These are phyloP conservation scores for Gorsachius magnificus DNA, from an alignment of 2,797 vertebrate genomes.

Conservation along the genomic window DNA sequence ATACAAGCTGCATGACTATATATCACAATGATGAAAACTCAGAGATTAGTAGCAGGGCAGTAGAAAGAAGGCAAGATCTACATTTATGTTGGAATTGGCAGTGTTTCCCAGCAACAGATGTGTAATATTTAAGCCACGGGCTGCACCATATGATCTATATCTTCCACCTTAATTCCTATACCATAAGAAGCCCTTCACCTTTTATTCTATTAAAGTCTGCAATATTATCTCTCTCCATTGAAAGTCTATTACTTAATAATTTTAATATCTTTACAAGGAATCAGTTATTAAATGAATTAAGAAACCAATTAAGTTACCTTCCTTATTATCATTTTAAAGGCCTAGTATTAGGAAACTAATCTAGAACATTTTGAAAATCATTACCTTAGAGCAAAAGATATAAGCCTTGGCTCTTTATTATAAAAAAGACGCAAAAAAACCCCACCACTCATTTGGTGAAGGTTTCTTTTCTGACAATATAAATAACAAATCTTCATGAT, in stretches of 20 bases:
- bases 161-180: not conserved
- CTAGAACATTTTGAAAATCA: not conserved
- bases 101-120: not conserved
- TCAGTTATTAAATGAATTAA: not conserved
- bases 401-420: not conserved
- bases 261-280: not conserved
- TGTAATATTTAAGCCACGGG: not conserved
- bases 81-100: not conserved
- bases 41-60: not conserved
- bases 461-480: not conserved
- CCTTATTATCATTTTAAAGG: not conserved
- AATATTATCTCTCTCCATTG: not conserved
- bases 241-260: not conserved
- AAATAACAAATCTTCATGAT: not conserved
- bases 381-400: not conserved
- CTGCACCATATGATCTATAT: not conserved
- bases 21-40: not conserved
- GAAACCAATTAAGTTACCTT: not conserved
- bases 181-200: not conserved
- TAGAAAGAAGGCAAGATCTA: not conserved
- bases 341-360: not conserved
- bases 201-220: not conserved
- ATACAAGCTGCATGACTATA: rapidly evolving
- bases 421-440: not conserved
- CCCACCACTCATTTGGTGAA: not conserved